These are phyloP conservation scores for Scelioninae gen. 2 DNA, from an alignment of 2,888 invertebrate genomes.

Conservation along the genomic window DNA sequence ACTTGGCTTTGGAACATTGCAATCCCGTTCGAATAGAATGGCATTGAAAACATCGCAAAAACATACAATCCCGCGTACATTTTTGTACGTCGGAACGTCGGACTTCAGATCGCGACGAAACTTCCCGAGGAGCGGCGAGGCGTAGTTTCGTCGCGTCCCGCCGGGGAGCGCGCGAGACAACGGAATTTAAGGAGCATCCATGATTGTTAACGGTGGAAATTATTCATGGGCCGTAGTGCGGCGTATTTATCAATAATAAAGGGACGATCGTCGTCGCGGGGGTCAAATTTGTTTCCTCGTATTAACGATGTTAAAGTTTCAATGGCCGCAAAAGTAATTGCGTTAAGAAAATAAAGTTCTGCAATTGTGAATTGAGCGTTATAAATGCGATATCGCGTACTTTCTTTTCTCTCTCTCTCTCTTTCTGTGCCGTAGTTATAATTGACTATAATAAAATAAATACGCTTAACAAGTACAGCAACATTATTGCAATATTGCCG, in stretches of 20 bases:
- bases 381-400: too few species aligned
- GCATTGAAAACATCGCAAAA: background rate
- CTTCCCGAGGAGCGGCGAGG: background rate
- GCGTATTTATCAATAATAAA: constrained; percentile 35
- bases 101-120: background rate
- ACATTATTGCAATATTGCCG: too few species aligned
- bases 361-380: too few species aligned
- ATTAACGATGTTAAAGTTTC: constrained; percentile 30
- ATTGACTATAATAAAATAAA: too few species aligned
- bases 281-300: constrained; percentile 22
- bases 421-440: too few species aligned
- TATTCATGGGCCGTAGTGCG: constrained; percentile 24
- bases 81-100: too few species aligned
- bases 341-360: too few species aligned
- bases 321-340: constrained; percentile 10
- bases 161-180: constrained; percentile 28
- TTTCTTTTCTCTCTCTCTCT: too few species aligned
- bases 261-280: constrained; percentile 1
- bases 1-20: constrained; percentile 16
- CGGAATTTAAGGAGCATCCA: constrained; percentile 9
- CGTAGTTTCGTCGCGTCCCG: background rate
- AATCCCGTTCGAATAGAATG: too few species aligned
- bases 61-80: background rate
- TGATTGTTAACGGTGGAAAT: constrained; percentile 39
- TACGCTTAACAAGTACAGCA: too few species aligned